Evolutionary conservation across 2,888 invertebrate species (phyloP).

Genomic region (Drosophila atripex): DNA sequence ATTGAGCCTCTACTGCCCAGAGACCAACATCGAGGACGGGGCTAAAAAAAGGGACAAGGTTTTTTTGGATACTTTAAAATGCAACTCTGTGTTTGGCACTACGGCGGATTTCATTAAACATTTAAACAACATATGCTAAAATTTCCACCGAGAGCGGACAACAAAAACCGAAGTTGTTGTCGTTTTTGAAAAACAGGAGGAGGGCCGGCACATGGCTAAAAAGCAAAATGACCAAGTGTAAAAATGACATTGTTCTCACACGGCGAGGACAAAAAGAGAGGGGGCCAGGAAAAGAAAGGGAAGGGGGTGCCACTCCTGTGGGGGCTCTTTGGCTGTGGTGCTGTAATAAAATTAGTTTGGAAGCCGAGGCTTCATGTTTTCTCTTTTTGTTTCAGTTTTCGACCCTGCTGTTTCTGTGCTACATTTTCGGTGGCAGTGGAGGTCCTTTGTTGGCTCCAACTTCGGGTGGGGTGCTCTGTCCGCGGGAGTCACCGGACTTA

Average conservation of each 20-base stretch:
- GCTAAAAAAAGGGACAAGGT: neutral
- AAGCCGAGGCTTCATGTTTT: conserved; percentile 25
- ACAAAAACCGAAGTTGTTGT: conserved; percentile 3
- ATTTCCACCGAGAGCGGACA: conserved; percentile 51
- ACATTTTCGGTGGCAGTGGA: conserved; percentile 1
- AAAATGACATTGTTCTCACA: conserved; percentile 71
- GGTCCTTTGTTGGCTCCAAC: conserved; percentile 46
- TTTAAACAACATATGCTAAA: conserved; percentile 76
- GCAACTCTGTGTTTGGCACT: conserved; percentile 71
- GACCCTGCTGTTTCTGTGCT: conserved; percentile 26
- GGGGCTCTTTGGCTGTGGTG: conserved; percentile 65
- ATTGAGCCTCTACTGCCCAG: conserved; percentile 66
- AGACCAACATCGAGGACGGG: conserved; percentile 20
- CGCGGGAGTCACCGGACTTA: conserved; percentile 27
- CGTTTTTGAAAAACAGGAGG: neutral
- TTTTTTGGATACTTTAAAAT: conserved; percentile 58
- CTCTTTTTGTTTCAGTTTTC: conserved; percentile 13
- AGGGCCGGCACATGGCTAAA: conserved; percentile 39
- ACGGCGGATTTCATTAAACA: conserved; percentile 74
- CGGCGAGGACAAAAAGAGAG: neutral
- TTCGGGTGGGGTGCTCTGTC: conserved; percentile 16
- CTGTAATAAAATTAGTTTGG: conserved; percentile 73
- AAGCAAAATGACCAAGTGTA: conserved; percentile 70
- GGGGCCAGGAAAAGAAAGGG: conserved; percentile 1
- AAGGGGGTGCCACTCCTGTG: conserved; percentile 49